Conservation (phyloP, 2,888 invertebrate genomes). For the Campoletis raptor region DNA sequence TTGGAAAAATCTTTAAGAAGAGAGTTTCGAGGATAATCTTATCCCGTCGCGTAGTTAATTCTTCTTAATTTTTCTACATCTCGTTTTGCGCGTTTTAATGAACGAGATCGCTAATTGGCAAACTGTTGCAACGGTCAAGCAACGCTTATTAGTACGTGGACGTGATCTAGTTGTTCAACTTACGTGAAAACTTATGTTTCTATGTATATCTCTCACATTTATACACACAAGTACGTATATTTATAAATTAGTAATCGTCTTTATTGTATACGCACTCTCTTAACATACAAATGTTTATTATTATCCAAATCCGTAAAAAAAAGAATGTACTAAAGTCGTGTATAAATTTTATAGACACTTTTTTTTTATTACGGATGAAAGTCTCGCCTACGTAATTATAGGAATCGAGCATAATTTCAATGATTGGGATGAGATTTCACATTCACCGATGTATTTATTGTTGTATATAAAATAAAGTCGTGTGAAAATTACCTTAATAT, state of each 20-base stretch:
- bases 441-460: constrained; percentile 34
- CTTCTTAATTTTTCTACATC: constrained; percentile 47
- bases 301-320: constrained; percentile 22
- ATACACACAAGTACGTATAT: not conserved
- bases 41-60: constrained; percentile 5
- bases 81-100: constrained; percentile 60
- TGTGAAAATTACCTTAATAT: constrained; percentile 7
- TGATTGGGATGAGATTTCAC: constrained; percentile 59
- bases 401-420: constrained; percentile 41
- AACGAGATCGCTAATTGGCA: constrained; percentile 79
- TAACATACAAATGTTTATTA: constrained; percentile 1
- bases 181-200: constrained; percentile 68
- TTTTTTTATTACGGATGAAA: constrained; percentile 55
- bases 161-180: constrained; percentile 83
- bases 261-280: constrained; percentile 34
- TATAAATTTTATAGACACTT: constrained; percentile 5
- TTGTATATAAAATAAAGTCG: not conserved
- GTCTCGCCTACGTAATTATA: constrained; percentile 40
- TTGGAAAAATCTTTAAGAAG: constrained; percentile 14
- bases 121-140: constrained; percentile 79
- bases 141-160: constrained; percentile 82
- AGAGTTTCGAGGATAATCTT: constrained; percentile 24
- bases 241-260: constrained; percentile 47
- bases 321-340: not conserved
- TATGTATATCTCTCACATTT: constrained; percentile 15